Conservation (phyloP, 2,113 vertebrate genomes). For the Gasterosteus aculeatus region DNA sequence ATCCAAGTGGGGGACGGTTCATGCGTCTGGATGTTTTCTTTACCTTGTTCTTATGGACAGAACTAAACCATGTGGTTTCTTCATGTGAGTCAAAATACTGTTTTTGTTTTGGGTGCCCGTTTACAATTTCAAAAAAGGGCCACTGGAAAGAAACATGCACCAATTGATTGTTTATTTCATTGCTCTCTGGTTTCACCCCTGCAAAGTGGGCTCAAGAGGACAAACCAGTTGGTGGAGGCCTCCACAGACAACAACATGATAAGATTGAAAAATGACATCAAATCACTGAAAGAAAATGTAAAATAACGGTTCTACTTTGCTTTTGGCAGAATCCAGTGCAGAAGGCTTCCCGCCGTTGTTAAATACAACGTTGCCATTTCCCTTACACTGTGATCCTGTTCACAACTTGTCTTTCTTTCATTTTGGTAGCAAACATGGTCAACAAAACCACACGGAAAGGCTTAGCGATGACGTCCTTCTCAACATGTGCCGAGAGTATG, state of each 20-base stretch:
- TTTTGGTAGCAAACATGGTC: background rate
- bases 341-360: background rate
- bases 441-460: background rate
- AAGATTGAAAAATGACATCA: background rate
- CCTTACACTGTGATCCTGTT: background rate
- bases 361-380: background rate
- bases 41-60: background rate
- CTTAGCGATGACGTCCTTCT: background rate
- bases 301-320: background rate
- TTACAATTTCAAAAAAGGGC: background rate
- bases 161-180: background rate
- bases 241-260: background rate
- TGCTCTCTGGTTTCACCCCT: background rate
- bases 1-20: background rate
- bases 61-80: background rate
- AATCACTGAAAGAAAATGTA: background rate
- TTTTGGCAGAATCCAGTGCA: background rate
- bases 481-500: background rate
- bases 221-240: slow-evolving; percentile 1
- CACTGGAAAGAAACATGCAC: background rate
- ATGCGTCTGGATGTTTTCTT: background rate
- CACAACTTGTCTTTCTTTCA: background rate
- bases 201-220: slow-evolving; percentile 5
- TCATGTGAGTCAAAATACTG: background rate
- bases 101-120: background rate